Conservation (phyloP, 2,888 invertebrate genomes). For the Caenorhabditis becei region DNA sequence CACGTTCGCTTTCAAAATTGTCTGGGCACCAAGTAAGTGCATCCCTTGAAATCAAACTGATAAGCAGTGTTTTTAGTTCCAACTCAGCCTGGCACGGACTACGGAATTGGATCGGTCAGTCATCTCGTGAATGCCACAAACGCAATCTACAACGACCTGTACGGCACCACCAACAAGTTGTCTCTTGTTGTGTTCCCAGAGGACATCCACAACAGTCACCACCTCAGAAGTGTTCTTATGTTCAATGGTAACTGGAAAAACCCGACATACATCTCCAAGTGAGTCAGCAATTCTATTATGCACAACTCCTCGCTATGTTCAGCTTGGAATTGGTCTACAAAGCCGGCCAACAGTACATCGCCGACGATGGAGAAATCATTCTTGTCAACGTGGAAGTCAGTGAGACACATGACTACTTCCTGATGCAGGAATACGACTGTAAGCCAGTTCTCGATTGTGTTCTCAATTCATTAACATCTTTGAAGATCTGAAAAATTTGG, state of each 20-base stretch:
- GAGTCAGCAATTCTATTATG: background rate
- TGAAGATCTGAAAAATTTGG: background rate
- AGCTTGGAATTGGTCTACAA: background rate
- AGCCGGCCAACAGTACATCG: background rate
- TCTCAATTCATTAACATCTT: too few relatives aligned
- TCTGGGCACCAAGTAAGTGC: conserved; percentile 21
- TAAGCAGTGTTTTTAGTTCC: background rate
- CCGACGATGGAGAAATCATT: background rate
- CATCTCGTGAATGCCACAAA: background rate
- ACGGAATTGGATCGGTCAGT: background rate
- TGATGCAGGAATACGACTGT: background rate
- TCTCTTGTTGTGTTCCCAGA: conserved; percentile 11
- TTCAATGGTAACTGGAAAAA: background rate
- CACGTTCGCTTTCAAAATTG: conserved; percentile 30
- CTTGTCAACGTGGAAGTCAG: conserved; percentile 20
- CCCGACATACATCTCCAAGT: conserved; percentile 6
- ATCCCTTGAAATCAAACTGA: background rate
- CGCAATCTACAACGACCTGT: background rate
- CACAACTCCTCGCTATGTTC: background rate
- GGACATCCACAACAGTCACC: background rate
- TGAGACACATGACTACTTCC: background rate
- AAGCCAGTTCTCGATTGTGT: too few relatives aligned
- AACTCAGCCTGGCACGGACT: background rate
- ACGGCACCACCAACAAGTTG: background rate
- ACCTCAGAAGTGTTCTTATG: conserved; percentile 11